Evolutionary conservation across 1,140 invertebrate genomes (phyloP).

Genomic region (Nomia melanderi): DNA sequence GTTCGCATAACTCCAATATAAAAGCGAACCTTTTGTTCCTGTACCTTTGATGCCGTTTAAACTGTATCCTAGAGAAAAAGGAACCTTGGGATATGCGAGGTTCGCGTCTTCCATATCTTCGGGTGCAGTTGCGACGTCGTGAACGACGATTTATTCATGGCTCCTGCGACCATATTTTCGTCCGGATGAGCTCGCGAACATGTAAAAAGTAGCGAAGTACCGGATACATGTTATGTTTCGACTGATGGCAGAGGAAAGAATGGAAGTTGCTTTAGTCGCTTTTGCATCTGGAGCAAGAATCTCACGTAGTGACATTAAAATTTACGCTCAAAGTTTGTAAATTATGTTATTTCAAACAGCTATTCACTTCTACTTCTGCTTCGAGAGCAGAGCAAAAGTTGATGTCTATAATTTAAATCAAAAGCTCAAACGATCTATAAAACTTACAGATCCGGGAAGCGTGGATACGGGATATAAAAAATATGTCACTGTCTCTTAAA

Average conservation of each 20-base stretch:
- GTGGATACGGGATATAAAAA: too few relatives aligned
- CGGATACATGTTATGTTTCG: not conserved
- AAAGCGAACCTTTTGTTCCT: not conserved
- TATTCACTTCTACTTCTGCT: not conserved
- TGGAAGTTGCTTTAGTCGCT: not conserved
- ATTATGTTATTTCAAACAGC: too few relatives aligned
- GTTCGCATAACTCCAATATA: not conserved
- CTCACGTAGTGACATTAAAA: not conserved
- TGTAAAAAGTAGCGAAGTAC: not conserved
- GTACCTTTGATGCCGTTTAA: not conserved
- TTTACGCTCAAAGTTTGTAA: not conserved
- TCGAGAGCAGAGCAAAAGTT: not conserved
- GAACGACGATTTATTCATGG: slow-evolving; percentile 1
- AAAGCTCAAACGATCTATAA: not conserved
- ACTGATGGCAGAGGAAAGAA: not conserved
- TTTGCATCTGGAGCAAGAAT: not conserved
- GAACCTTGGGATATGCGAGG: too few relatives aligned
- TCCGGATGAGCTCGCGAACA: not conserved
- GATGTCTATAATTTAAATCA: slow-evolving; percentile 12
- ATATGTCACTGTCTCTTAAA: too few relatives aligned
- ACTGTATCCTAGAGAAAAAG: not conserved
- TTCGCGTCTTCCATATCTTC: not conserved
- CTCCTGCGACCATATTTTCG: not conserved
- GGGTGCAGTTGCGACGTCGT: not conserved
- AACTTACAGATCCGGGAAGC: not conserved